Evolutionary conservation across 2,797 vertebrate genomes (phyloP), one percentile per base, ranked within the genome.

Genomic region (Cyclura pinguis): DNA sequence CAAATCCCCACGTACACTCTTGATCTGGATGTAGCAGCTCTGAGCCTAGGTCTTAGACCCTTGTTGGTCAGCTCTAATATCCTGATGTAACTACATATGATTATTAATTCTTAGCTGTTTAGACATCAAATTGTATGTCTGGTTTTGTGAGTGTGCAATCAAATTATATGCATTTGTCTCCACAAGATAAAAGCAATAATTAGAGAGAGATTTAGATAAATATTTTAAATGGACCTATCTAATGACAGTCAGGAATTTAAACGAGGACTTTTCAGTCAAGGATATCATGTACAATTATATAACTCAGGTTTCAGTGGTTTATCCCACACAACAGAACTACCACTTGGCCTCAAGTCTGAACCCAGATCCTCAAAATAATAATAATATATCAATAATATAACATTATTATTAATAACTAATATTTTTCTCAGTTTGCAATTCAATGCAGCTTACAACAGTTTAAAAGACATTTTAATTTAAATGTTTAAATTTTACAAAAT

Each of bases 101-200:
- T 4, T 4, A 42, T 22, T 5, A 12, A 2, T 67, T 89, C 91
- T 84, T 47, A 80, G 67, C 27, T 74, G 18, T 27, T 47, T 27
- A 8, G 72, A 32, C n/a, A 0, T 64, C 59, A 80, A 80, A 85
- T 52, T 9, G 4, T 10, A 6, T 55, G 7, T n/a, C 67, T 9
- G 27, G 64, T 47, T 64, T 52, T 57, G 13, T 57, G 24, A 84
- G 57, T 6, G 2, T 0, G 52, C 8, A 1, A 57, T 6, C 16
- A 62, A 62, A 42, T 88, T 77, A 4, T 0, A 0, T 16, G 80
- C 35, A 24, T 4, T 52, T 2, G 22, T 67, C 50, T 24, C 42
- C 42, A 62, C 52, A 13, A 73, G 38, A 73, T 0, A 0, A 64
- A 0, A 35, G 24, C 55, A 80, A 2, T 5, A 55, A 55, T 24